Percentiles rank a stretch among this genome's conserved stretches.
Evolutionary conservation across 2,888 invertebrate genomes (phyloP).

Genomic region (Phymatocera aterrima): DNA sequence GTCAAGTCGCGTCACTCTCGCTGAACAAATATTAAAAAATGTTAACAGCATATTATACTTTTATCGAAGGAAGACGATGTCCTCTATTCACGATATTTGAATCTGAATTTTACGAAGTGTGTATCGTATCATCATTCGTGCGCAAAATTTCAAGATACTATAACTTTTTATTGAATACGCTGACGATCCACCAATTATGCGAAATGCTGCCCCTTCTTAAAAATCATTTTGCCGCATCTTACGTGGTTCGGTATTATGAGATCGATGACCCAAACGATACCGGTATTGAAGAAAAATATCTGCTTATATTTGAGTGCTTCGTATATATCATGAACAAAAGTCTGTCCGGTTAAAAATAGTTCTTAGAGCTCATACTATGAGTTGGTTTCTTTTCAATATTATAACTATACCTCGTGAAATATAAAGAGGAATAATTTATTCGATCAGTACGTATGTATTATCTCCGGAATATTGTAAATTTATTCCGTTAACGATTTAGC

Average conservation of each 20-base stretch:
- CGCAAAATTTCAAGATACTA: not conserved
- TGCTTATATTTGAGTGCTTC: not conserved
- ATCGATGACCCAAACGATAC: constrained; percentile 13
- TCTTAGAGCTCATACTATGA: constrained; percentile 7
- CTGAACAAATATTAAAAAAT: not conserved
- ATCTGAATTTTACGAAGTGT: not conserved
- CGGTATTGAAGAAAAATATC: constrained; percentile 16
- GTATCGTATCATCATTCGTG: too few relatives aligned
- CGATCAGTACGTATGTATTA: not conserved
- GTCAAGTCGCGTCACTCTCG: not conserved
- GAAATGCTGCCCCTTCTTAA: not conserved
- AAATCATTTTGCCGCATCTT: not conserved
- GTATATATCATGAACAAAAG: constrained; percentile 19
- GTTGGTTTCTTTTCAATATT: not conserved
- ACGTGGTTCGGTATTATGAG: not conserved
- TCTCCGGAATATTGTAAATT: not conserved
- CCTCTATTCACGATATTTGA: too few relatives aligned
- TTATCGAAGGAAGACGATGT: not conserved
- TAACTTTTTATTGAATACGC: too few relatives aligned
- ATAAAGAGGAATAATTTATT: constrained; percentile 22
- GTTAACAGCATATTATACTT: not conserved
- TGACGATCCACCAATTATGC: too few relatives aligned
- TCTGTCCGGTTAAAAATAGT: constrained; percentile 30
- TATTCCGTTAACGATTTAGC: not conserved
- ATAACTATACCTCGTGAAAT: not conserved